phyloP scores from a whole-genome alignment of 2,797 vertebrate genomes.

The Microtus obscurus region DNA sequence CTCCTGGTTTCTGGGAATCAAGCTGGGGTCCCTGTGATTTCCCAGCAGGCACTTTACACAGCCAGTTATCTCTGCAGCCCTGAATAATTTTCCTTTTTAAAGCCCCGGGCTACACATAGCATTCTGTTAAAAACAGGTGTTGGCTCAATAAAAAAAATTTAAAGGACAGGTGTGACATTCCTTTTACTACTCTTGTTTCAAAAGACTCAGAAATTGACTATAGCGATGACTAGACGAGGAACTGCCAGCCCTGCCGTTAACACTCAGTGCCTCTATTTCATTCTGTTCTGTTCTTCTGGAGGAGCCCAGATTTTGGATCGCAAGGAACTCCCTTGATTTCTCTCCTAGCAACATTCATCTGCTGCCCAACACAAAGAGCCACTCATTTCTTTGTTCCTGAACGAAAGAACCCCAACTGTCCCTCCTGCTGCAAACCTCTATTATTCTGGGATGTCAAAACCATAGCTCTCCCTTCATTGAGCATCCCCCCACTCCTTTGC shows the following conservation, averaged over 20 bases:
- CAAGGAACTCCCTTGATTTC: background rate
- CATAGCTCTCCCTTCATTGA: conserved; percentile 45
- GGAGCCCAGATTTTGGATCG: background rate
- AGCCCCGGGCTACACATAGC: background rate
- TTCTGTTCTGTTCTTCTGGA: background rate
- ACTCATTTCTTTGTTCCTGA: background rate
- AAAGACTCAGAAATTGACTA: background rate
- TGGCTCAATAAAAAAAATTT: conserved; percentile 35
- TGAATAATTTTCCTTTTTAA: background rate
- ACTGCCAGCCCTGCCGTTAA: background rate
- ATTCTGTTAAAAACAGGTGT: conserved; percentile 66
- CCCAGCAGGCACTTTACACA: background rate
- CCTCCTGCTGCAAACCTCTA: conserved; percentile 16
- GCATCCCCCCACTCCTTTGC: background rate
- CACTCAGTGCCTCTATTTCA: background rate
- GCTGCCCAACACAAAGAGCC: background rate
- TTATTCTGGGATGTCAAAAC: conserved; percentile 46
- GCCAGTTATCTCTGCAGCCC: background rate
- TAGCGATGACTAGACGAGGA: background rate
- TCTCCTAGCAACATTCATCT: background rate
- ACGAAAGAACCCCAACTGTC: background rate
- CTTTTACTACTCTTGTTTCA: conserved; percentile 33
- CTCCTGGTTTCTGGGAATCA: background rate
- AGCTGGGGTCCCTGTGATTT: background rate
- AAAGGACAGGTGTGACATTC: conserved; percentile 69